These are phyloP conservation scores for Fukomys damarensis DNA, from an alignment of 2,113 vertebrate genomes.

Conservation along the genomic window DNA sequence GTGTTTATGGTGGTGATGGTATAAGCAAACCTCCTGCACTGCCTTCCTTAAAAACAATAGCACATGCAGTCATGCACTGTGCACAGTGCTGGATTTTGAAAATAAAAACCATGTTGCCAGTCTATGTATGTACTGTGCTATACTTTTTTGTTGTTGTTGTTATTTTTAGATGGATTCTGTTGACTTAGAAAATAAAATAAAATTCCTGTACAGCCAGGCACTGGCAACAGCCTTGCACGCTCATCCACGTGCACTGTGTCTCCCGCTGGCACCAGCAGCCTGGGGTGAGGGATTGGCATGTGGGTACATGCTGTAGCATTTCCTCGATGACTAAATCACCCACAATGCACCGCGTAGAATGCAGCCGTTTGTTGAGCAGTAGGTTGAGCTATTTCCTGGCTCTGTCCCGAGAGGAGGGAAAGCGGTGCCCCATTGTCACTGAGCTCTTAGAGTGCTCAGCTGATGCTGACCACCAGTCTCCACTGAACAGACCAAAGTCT, in stretches of 20 bases:
- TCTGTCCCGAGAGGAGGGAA: not conserved
- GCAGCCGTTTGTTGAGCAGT: not conserved
- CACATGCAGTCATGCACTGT: no score
- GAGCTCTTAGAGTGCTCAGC: not conserved
- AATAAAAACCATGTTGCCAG: not conserved
- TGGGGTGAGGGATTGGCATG: not conserved
- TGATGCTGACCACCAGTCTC: not conserved
- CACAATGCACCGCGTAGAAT: not conserved
- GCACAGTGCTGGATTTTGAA: not conserved
- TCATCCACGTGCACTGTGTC: no score
- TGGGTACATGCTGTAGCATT: not conserved
- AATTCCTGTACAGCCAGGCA: not conserved
- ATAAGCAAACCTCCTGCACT: not conserved
- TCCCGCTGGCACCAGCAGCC: not conserved
- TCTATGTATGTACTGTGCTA: no score
- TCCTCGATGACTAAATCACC: not conserved
- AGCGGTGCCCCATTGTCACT: fast-evolving
- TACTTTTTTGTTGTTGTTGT: not conserved
- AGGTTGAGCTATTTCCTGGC: not conserved
- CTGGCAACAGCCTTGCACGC: not conserved
- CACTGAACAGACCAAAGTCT: fast-evolving
- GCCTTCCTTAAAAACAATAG: not conserved
- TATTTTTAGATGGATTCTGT: not conserved
- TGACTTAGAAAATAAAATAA: not conserved
- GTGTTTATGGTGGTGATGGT: not conserved